phyloP scores from a whole-genome alignment of 2,888 invertebrate genomes.

The Yponomeuta malinellus region DNA sequence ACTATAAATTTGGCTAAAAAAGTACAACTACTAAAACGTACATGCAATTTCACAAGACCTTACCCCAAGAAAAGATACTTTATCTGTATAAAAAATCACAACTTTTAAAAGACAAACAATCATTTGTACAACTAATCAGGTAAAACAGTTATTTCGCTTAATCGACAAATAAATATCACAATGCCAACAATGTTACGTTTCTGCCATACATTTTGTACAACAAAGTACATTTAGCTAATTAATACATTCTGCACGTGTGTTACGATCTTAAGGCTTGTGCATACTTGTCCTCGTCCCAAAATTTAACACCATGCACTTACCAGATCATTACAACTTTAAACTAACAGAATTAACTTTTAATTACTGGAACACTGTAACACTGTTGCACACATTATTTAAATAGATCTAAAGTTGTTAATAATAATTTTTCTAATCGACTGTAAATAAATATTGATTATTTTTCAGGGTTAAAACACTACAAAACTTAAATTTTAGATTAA shows the following conservation, averaged over 20 bases:
- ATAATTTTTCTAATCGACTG: too few species aligned
- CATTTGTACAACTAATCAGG: constrained; percentile 13
- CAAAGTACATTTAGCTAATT: not conserved
- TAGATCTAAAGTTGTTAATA: too few species aligned
- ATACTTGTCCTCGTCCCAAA: too few species aligned
- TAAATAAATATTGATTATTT: too few species aligned
- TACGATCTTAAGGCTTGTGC: too few species aligned
- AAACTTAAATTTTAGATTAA: too few species aligned
- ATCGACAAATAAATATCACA: not conserved
- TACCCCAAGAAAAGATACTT: not conserved
- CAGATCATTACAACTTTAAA: too few species aligned
- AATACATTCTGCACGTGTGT: not conserved
- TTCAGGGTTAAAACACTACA: too few species aligned
- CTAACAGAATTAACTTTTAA: too few species aligned
- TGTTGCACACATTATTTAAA: too few species aligned
- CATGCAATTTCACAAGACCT: not conserved
- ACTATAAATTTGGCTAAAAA: not conserved
- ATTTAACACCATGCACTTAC: too few species aligned
- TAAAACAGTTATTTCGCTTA: not conserved
- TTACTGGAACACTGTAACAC: too few species aligned
- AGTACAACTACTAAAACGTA: not conserved
- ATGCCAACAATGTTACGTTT: not conserved
- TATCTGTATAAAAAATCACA: constrained; percentile 6
- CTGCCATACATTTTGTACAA: not conserved
- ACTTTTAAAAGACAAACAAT: constrained; percentile 3